These are phyloP conservation scores for Phainopepla nitens DNA, from an alignment of 2,113 vertebrate species.

Conservation along the genomic window DNA sequence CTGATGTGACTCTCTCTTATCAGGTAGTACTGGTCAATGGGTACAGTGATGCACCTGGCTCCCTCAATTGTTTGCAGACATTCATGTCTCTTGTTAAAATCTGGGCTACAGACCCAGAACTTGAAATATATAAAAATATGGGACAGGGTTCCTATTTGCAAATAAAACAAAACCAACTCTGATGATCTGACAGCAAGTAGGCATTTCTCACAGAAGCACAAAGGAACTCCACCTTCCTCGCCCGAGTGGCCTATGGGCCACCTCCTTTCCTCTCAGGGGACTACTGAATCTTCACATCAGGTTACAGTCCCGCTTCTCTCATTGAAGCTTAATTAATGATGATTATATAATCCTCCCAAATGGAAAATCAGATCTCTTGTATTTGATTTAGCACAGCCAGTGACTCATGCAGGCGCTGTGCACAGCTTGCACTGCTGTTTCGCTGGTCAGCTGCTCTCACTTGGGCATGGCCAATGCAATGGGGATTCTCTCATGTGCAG, in stretches of 20 bases:
- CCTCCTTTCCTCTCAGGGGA: not conserved
- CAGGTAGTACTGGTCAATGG: not conserved
- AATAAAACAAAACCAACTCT: not conserved
- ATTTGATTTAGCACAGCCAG: conserved; percentile 51
- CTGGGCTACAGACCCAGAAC: not conserved
- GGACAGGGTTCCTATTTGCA: not conserved
- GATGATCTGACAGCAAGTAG: not conserved
- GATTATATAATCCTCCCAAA: conserved; percentile 58
- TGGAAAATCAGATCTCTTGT: conserved; percentile 41
- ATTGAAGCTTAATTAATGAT: conserved; percentile 56
- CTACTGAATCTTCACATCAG: not conserved
- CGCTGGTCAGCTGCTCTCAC: not conserved
- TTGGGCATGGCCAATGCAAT: not conserved
- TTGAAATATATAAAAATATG: not conserved
- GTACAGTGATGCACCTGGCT: not conserved
- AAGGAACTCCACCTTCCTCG: not conserved
- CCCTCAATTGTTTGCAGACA: not conserved
- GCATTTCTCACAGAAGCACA: not conserved
- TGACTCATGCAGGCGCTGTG: conserved; percentile 18
- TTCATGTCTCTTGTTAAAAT: not conserved
- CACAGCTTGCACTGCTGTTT: not conserved
- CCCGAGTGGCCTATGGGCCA: not conserved
- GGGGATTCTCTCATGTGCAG: not conserved
- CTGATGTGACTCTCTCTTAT: not conserved
- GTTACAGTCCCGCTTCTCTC: conserved; percentile 22